These are phyloP conservation scores for Parasteatoda lunata DNA, from an alignment of 2,888 invertebrate genomes.

Conservation along the genomic window DNA sequence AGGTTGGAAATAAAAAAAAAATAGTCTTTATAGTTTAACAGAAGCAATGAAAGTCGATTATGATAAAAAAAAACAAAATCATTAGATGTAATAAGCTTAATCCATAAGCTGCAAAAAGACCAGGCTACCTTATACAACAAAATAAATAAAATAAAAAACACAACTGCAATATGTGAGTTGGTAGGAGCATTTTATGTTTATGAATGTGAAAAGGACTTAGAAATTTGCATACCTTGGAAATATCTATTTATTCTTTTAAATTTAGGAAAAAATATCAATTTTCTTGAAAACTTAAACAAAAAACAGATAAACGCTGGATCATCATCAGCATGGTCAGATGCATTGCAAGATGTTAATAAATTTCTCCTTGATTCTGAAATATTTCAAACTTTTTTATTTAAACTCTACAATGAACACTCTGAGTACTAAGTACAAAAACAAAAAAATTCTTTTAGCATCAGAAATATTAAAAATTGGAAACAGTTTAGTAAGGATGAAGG, in stretches of 20 bases:
- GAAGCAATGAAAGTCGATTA: not conserved
- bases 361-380: no score
- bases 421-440: no score
- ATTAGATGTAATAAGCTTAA: constrained; percentile 10
- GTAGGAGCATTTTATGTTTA: not conserved
- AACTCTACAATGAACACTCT: no score
- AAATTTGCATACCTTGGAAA: not conserved
- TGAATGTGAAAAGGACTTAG: not conserved
- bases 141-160: not conserved
- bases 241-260: not conserved
- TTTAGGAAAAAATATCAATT: not conserved
- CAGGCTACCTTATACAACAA: not conserved
- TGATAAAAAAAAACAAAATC: constrained; percentile 9
- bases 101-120: not conserved
- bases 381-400: no score
- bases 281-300: not conserved
- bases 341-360: no score
- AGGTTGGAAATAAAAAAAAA: not conserved
- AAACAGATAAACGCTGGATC: not conserved
- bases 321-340: no score
- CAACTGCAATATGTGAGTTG: not conserved
- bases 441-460: no score
- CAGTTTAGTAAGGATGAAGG: no score
- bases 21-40: not conserved
- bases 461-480: no score